Base-by-base conservation (phyloP, 2,888 invertebrate genomes). In the Patella ulyssiponensis region DNA sequence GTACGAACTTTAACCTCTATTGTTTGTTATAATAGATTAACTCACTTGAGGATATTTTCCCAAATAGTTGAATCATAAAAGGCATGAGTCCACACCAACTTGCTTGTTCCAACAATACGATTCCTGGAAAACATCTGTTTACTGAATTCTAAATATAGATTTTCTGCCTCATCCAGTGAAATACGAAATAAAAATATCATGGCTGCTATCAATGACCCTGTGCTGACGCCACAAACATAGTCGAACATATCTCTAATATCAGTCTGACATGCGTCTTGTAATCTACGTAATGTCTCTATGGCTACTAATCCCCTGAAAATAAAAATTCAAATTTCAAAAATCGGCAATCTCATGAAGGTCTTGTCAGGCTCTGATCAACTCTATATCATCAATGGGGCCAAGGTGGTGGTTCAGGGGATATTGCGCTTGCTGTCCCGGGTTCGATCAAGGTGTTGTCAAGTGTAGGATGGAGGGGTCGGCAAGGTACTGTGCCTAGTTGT, bases 61-160 rank as follows among this genome's bases (percentile, higher is more conserved):
- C 96, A 97, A 17, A 95, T 93, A 0, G 93, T 93, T 0, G 97
- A 96, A 90, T 97, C 96, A 91, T 98, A 97, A 92, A 96, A 97
- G 0, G 96, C 95, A 90, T 97, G 96, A 78, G 94, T 94, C 94
- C 95, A 95, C n/a, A 97, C 94, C 74, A 97, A 93, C 79, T 94
- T 87, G 12, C 88, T 94, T 0, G 96, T 95, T 17, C 96, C 96
- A 92, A 93, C 91, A 73, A 95, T 90, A 14, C 94, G 90, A 80
- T 93, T 94, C 84, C 95, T 94, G 11, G 93, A 94, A 88, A 96
- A 96, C 84, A 95, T 93, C 91, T 94, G 93, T 9, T 77, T 80
- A 74, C 88, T 89, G 79, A 88, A 89, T 58, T 88, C 86, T 71
- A 88, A 85, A 83, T 91, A 91, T n/a, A 91, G 94, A 89, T 93